These are phyloP conservation scores for Glaucopsyche alexis DNA, from an alignment of 2,888 invertebrate species.

Conservation along the genomic window DNA sequence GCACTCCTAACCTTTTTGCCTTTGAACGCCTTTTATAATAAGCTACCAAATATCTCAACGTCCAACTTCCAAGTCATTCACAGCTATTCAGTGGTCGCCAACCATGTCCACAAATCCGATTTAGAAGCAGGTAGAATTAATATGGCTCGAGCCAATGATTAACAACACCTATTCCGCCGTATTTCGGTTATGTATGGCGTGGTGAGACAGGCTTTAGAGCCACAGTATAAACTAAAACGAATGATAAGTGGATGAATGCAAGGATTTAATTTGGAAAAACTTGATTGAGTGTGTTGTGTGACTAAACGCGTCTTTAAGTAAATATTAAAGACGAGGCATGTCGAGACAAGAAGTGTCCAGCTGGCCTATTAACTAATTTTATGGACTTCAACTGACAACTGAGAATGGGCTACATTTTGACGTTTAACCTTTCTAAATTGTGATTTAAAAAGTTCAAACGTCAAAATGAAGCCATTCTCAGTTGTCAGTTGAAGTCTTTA, in stretches of 20 bases:
- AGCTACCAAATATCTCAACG: neutral
- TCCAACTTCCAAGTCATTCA: neutral
- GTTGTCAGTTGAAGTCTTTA: no score
- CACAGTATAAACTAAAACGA: constrained; percentile 34
- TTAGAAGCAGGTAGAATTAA: constrained; percentile 66
- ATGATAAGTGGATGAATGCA: constrained; percentile 9
- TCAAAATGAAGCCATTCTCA: no score
- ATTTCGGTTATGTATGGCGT: constrained; percentile 62
- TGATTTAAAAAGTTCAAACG: no score
- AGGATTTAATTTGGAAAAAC: constrained; percentile 8
- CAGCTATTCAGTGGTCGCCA: constrained; percentile 37
- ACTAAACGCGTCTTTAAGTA: no score
- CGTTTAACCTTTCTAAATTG: no score
- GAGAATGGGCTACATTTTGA: no score
- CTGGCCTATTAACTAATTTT: no score
- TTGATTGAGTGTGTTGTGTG: no score
- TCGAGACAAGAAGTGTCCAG: no score
- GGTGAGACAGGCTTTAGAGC: constrained; percentile 53
- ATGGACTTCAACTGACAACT: no score
- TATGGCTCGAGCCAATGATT: constrained; percentile 71
- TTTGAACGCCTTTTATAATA: neutral
- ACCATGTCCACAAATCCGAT: constrained; percentile 45
- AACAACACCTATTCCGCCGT: constrained; percentile 57
- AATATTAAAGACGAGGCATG: no score
- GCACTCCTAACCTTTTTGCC: no score